phyloP scores from a whole-genome alignment of 2,888 invertebrate genomes.

The Sycophila texana region DNA sequence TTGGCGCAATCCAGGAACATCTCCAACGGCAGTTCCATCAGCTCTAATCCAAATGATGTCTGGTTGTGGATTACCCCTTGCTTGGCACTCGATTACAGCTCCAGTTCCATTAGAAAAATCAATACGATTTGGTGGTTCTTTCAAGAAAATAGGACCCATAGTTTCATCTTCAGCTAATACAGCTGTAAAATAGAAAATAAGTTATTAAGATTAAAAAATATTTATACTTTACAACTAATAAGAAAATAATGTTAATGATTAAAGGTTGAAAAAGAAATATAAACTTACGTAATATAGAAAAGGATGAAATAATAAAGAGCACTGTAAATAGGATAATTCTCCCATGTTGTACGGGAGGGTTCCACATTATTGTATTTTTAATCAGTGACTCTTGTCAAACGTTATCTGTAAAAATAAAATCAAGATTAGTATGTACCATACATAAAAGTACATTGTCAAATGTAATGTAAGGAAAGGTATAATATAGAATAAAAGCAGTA shows the following conservation, averaged over 20 bases:
- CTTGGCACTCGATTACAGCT: constrained; percentile 93
- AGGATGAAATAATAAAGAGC: constrained; percentile 65
- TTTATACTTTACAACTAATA: not conserved
- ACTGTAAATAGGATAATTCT: constrained; percentile 63
- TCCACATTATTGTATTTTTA: constrained; percentile 65
- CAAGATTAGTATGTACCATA: no score
- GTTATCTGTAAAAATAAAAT: no score
- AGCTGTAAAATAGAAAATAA: constrained; percentile 18
- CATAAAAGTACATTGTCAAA: no score
- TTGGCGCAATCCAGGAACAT: constrained; percentile 91
- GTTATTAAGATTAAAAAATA: not conserved
- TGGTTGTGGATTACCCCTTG: constrained; percentile 92
- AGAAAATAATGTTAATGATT: not conserved
- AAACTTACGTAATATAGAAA: constrained; percentile 68
- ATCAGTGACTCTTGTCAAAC: no score
- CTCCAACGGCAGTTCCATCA: constrained; percentile 93
- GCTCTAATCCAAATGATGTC: constrained; percentile 95
- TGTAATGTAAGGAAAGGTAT: no score
- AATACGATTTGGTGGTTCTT: constrained; percentile 93
- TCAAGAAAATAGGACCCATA: constrained; percentile 93
- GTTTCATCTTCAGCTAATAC: constrained; percentile 82
- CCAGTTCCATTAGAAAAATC: constrained; percentile 97
- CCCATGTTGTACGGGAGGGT: constrained; percentile 68
- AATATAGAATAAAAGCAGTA: no score
- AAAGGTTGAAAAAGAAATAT: not conserved